Percentiles rank a stretch among this genome's conserved stretches.
These are phyloP conservation scores for Ramphastos sulfuratus DNA, from an alignment of 2,113 vertebrate species.

Conservation along the genomic window DNA sequence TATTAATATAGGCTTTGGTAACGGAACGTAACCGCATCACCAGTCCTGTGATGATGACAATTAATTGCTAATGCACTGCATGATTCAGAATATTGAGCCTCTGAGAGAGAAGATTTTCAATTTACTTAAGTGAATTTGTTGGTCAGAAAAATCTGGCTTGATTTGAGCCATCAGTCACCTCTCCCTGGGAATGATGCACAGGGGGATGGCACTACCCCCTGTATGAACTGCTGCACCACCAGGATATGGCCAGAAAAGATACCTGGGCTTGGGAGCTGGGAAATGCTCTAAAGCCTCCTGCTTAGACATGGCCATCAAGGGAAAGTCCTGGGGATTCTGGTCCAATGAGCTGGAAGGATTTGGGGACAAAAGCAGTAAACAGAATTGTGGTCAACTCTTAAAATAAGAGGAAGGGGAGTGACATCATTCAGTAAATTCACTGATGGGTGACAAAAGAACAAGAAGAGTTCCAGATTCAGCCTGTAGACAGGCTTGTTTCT, in stretches of 20 bases:
- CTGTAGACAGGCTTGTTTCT: neutral
- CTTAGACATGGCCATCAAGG: neutral
- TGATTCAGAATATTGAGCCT: neutral
- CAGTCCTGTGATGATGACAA: slow-evolving; percentile 17
- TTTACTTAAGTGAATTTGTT: slow-evolving; percentile 14
- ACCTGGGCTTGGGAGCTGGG: neutral
- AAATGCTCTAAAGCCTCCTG: neutral
- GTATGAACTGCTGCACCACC: rapidly evolving
- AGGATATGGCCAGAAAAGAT: rapidly evolving
- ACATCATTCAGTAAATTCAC: neutral
- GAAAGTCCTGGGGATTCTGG: neutral
- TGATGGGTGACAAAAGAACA: neutral
- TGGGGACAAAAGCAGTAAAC: neutral
- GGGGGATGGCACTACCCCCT: rapidly evolving
- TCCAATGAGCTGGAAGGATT: neutral
- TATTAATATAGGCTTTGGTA: slow-evolving; percentile 28
- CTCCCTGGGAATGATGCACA: neutral
- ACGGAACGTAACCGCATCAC: neutral
- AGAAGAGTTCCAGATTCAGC: neutral
- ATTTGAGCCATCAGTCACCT: neutral
- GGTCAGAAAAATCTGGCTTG: neutral
- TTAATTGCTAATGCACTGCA: neutral
- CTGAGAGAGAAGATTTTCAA: neutral
- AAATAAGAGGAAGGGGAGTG: neutral
- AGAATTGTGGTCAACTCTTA: neutral